Percentiles rank a stretch among this genome's conserved stretches.
Conservation (phyloP, 2,797 vertebrate genomes). For the Chaetophractus vellerosus region DNA sequence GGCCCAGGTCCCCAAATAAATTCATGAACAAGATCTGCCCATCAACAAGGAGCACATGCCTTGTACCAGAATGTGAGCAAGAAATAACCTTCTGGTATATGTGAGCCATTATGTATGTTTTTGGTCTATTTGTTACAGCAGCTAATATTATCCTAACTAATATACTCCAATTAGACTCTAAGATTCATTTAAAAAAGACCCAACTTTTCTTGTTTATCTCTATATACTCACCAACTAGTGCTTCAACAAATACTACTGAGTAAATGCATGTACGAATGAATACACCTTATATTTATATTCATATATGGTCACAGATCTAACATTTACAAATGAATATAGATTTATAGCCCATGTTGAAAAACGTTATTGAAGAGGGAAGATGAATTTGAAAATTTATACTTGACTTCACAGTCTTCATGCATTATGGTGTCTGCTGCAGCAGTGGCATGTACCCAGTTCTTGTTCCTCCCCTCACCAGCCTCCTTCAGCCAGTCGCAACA, state of each 20-base stretch:
- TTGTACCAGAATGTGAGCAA: neutral
- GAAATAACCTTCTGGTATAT: neutral
- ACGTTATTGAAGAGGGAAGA: constrained; percentile 44
- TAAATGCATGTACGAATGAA: neutral
- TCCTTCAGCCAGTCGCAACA: constrained; percentile 52
- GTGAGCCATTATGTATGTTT: neutral
- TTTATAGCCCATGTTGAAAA: constrained; percentile 39
- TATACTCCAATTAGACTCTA: constrained; percentile 13
- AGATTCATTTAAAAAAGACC: constrained; percentile 40
- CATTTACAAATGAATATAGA: constrained; percentile 11
- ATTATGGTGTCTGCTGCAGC: neutral
- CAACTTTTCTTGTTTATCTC: neutral
- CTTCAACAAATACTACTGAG: constrained; percentile 40
- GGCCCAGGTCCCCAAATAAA: neutral
- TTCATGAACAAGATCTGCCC: neutral
- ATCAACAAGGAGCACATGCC: neutral
- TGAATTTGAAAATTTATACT: constrained; percentile 13
- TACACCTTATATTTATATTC: constrained; percentile 15
- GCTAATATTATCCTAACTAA: constrained; percentile 54
- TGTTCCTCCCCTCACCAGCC: neutral
- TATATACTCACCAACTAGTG: neutral
- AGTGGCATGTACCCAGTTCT: neutral
- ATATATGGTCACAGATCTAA: neutral
- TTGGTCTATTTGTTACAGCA: constrained; percentile 47
- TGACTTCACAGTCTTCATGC: neutral